Evolutionary conservation across 1,140 invertebrate species (phyloP), one percentile per base, ranked within the genome.

Genomic region (Lepidotrigona ventralis): DNA sequence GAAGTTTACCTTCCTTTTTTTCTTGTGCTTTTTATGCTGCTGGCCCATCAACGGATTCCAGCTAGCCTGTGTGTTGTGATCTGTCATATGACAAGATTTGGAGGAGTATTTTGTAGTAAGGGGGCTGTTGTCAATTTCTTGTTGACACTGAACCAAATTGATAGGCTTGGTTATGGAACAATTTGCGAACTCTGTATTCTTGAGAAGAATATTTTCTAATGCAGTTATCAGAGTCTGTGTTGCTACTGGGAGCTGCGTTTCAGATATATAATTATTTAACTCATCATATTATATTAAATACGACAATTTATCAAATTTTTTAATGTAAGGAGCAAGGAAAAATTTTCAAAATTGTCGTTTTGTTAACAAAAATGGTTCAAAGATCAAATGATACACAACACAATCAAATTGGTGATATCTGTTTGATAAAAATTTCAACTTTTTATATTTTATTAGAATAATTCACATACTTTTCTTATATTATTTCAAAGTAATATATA

Each of bases 1-100:
- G 73, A 77, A 84, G 81, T 92, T 93, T 93, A 93, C 92, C 92
- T 93, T 93, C 91, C 90, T 91, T 84, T 91, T 93, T 93, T 92
- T 93, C 92, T 93, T 93, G 92, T 90, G 86, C 88, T 92, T 92
- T 92, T 92, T 92, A 87, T 91, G 88, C 89, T 92, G 92, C 85
- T 92, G 92, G 85, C 90, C 88, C 84, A 90, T 91, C 88, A 92
- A 89, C 73, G 91, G 86, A 81, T 91, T 92, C 88, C 90, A 90
- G 83, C 85, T 91, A 91, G 91, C 87, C 91, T 92, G 90, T 89
- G 89, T 89, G 81, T 91, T 87, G 86, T 92, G 86, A 83, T 90
- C 90, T 89, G 91, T 91, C 91, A 81, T 89, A 83, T 90, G 89
- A 92, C 90, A 93, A 79, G 86, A 89, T 90, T 92, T 90, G 83